These are phyloP conservation scores for Drosophila lini DNA, from an alignment of 1,140 invertebrate genomes.

Conservation along the genomic window DNA sequence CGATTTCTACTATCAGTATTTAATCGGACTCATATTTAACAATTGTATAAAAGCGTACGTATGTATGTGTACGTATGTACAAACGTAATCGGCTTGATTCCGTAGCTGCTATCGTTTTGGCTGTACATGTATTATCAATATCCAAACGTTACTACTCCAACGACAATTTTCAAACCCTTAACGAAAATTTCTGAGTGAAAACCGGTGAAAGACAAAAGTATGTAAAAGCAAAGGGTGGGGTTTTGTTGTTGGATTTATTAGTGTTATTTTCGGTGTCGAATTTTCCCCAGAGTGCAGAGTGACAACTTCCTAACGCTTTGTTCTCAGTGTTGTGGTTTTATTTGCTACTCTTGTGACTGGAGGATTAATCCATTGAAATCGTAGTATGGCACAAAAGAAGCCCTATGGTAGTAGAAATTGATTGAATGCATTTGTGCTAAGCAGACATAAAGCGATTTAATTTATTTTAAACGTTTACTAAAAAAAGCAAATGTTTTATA, in stretches of 20 bases:
- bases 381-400: conserved; percentile 12
- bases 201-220: conserved; percentile 5
- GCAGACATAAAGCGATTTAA: background rate
- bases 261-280: conserved; percentile 5
- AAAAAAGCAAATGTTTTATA: background rate
- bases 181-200: conserved; percentile 6
- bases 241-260: background rate
- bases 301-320: conserved; percentile 7
- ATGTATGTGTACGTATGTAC: background rate
- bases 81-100: conserved; percentile 1
- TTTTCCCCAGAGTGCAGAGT: background rate
- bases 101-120: conserved; percentile 6
- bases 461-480: background rate
- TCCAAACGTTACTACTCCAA: background rate
- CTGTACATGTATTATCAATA: conserved; percentile 9
- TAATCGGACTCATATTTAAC: conserved; percentile 13
- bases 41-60: background rate
- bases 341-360: background rate
- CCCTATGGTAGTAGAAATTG: conserved; percentile 25
- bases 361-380: conserved; percentile 24
- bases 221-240: conserved; percentile 21
- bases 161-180: conserved; percentile 1
- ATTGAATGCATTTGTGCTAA: conserved; percentile 17
- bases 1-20: conserved; percentile 39
- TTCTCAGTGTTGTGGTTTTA: conserved; percentile 13